These are phyloP conservation scores for Euura lappo DNA, from an alignment of 1,140 invertebrate genomes.

Conservation along the genomic window DNA sequence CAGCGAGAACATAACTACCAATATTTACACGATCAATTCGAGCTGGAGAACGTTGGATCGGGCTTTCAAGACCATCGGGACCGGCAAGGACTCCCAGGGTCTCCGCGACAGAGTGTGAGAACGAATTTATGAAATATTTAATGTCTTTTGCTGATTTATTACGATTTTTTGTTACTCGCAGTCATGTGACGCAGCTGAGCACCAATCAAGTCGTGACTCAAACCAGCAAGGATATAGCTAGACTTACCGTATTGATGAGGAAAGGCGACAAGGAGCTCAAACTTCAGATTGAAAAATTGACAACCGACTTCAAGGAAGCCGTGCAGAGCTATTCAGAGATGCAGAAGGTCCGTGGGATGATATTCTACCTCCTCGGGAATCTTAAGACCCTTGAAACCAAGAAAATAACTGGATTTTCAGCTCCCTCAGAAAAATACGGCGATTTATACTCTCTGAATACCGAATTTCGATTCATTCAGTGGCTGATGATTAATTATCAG, in stretches of 20 bases:
- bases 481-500: no score
- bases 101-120: conserved; percentile 72
- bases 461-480: no score
- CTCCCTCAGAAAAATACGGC: no score
- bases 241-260: conserved; percentile 70
- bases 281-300: conserved; percentile 82
- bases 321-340: conserved; percentile 77
- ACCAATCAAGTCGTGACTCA: conserved; percentile 78
- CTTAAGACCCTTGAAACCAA: not conserved
- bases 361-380: not conserved
- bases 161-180: conserved; percentile 51
- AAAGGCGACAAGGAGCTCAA: conserved; percentile 79
- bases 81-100: conserved; percentile 72
- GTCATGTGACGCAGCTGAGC: conserved; percentile 79
- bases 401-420: no score
- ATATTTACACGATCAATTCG: conserved; percentile 78
- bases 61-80: conserved; percentile 77
- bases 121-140: not conserved
- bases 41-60: conserved; percentile 75
- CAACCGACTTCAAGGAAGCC: conserved; percentile 79
- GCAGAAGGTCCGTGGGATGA: conserved; percentile 70
- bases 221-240: conserved; percentile 75
- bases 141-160: not conserved
- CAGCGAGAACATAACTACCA: conserved; percentile 78
- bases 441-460: no score